Conservation (phyloP, 2,113 vertebrate genomes). For the Diadophis punctatus region DNA sequence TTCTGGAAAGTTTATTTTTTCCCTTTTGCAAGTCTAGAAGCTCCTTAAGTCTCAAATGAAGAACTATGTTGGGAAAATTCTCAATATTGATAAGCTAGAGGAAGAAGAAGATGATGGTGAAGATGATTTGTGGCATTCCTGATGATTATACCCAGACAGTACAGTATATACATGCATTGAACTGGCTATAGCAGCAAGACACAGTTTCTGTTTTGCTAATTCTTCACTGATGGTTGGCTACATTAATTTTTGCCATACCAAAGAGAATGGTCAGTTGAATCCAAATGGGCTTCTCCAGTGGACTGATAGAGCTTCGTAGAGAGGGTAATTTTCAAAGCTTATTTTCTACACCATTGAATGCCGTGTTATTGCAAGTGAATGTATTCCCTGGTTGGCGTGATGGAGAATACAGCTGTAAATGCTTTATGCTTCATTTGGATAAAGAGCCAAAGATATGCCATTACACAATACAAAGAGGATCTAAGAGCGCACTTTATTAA, state of each 20-base stretch:
- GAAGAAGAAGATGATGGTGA: not conserved
- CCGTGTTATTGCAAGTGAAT: constrained; percentile 76
- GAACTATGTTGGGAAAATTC: not conserved
- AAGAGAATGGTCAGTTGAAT: constrained; percentile 64
- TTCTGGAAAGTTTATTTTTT: not conserved
- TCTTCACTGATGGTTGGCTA: constrained; percentile 37
- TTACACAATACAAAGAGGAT: constrained; percentile 73
- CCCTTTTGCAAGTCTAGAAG: not conserved
- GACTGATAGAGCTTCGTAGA: constrained; percentile 65
- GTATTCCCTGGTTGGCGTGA: constrained; percentile 69
- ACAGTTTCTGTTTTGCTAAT: constrained; percentile 14
- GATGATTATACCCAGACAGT: not conserved
- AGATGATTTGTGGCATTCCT: not conserved
- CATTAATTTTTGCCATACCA: constrained; percentile 65
- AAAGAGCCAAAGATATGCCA: constrained; percentile 66
- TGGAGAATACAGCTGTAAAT: constrained; percentile 76
- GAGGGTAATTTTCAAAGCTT: constrained; percentile 73
- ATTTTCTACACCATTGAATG: constrained; percentile 77
- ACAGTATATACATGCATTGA: not conserved
- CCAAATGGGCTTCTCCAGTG: constrained; percentile 65
- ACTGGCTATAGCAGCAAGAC: not conserved
- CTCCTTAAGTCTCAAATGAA: not conserved
- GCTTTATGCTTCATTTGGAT: constrained; percentile 81
- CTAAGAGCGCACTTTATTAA: constrained; percentile 72
- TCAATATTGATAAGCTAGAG: not conserved